Percentiles rank a stretch among this genome's conserved stretches.
These are phyloP conservation scores for Cyrtonyx montezumae DNA, from an alignment of 2,113 vertebrate species.

Conservation along the genomic window DNA sequence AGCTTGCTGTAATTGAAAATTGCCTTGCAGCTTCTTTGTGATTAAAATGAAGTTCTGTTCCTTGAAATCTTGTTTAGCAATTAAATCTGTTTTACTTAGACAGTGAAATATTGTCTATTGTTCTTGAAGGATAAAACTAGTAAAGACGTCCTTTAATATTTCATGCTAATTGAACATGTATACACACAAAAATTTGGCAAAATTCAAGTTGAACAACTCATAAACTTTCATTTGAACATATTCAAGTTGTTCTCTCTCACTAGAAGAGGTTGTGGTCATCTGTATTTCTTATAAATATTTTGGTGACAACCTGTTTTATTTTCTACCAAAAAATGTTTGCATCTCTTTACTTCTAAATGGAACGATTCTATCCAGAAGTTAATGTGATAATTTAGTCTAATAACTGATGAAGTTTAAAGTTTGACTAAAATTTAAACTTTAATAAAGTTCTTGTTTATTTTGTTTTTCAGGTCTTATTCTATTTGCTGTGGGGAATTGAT, in stretches of 20 bases:
- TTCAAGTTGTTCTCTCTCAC: neutral
- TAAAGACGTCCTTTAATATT: constrained; percentile 16
- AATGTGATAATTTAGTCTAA: neutral
- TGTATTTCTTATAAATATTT: neutral
- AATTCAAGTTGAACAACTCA: neutral
- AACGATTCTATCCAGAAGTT: neutral
- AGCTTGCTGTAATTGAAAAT: constrained; percentile 82
- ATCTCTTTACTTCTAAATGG: neutral
- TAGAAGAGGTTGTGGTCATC: neutral
- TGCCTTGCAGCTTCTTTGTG: constrained; percentile 79
- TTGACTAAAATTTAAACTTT: neutral
- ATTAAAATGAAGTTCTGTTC: constrained; percentile 79
- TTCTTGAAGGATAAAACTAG: constrained; percentile 58
- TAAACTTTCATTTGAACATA: neutral
- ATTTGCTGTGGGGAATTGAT: neutral
- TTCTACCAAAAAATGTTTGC: neutral
- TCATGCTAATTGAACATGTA: constrained; percentile 23
- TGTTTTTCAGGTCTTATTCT: neutral
- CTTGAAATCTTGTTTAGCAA: constrained; percentile 76
- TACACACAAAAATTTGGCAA: neutral
- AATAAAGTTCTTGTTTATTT: neutral
- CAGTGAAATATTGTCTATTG: constrained; percentile 70
- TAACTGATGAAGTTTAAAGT: neutral
- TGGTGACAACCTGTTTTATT: neutral
- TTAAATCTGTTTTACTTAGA: constrained; percentile 77